phyloP scores from a whole-genome alignment of 2,797 vertebrate species.

The Alauda arvensis region DNA sequence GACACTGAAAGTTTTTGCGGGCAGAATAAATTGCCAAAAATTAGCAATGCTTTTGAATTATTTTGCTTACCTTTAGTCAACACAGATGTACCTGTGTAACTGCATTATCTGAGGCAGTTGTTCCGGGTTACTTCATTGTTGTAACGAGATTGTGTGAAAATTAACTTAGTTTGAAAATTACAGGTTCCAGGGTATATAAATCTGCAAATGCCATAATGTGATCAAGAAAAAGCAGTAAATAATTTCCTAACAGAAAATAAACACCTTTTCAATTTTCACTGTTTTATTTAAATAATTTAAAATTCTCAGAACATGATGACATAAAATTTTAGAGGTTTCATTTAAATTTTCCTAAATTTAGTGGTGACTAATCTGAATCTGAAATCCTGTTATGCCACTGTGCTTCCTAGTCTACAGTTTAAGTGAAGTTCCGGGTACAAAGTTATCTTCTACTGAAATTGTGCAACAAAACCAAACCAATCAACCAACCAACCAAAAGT shows the following conservation, averaged over 20 bases:
- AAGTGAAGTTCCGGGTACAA: background rate
- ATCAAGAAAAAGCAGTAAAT: background rate
- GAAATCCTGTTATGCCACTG: background rate
- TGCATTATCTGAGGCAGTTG: background rate
- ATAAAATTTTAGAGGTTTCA: background rate
- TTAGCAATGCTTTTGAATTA: background rate
- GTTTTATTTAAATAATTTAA: background rate
- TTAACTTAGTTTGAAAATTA: background rate
- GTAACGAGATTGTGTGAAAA: accelerated
- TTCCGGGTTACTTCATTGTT: background rate
- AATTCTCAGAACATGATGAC: background rate
- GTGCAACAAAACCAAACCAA: background rate
- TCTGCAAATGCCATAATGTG: background rate
- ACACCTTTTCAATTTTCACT: background rate
- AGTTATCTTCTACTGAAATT: background rate
- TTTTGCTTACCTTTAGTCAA: background rate
- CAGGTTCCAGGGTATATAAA: background rate
- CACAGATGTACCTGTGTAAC: background rate
- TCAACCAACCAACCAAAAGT: background rate
- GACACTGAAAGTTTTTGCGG: background rate
- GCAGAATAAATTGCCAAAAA: background rate
- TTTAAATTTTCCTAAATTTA: background rate
- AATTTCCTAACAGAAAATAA: background rate
- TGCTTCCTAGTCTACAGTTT: background rate
- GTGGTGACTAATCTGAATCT: background rate